phyloP scores from a whole-genome alignment of 2,113 vertebrate genomes.

The Pyrgilauda ruficollis region DNA sequence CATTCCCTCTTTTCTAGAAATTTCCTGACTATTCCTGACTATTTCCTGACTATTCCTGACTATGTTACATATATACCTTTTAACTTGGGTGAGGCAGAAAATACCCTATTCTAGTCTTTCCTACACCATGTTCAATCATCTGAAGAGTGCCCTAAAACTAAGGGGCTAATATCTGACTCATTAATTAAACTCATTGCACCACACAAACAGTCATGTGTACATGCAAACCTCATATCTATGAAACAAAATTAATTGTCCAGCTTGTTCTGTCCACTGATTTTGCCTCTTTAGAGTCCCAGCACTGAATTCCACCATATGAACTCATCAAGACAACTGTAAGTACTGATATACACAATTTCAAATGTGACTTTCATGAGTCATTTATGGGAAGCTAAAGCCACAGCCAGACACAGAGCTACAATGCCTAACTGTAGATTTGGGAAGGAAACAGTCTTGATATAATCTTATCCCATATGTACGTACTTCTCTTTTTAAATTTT shows the following conservation, averaged over 20 bases:
- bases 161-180: neutral
- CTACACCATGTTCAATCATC: neutral
- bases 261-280: neutral
- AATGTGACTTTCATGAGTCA: neutral
- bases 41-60: neutral
- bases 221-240: neutral
- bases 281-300: neutral
- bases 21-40: neutral
- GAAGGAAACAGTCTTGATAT: neutral
- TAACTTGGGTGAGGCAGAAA: neutral
- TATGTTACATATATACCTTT: neutral
- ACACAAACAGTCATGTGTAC: neutral
- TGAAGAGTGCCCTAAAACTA: neutral
- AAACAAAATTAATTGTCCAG: neutral
- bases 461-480: fast-evolving
- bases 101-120: neutral
- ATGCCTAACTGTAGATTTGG: neutral
- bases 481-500: neutral
- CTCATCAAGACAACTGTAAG: neutral
- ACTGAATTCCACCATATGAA: neutral
- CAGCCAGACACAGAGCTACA: neutral
- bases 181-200: neutral
- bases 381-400: neutral
- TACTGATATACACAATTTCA: neutral
- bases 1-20: neutral